Evolutionary conservation across 2,797 vertebrate genomes (phyloP), one percentile per base, ranked within the genome.

Genomic region (Pogoniulus pusillus): DNA sequence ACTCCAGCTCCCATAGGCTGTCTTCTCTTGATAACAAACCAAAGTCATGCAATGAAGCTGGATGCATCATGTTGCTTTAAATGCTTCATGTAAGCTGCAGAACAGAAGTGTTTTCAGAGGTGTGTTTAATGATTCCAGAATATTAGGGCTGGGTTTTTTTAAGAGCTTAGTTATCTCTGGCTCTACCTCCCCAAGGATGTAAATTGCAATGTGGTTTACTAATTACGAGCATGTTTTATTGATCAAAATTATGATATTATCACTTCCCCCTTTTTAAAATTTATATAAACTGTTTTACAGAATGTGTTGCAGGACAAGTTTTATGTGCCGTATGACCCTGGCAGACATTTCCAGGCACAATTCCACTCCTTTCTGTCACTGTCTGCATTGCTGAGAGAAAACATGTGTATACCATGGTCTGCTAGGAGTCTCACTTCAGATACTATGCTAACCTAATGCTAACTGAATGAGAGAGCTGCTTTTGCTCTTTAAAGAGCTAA

Each of bases 351-450:
- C 27, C 37, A 51, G n/a, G 12, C 29, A 72, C 16, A 49, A 45
- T 55, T 76, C 66, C 18, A 22, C 20, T 72, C 59, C 51, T 39
- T 43, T 30, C 59, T 49, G 10, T n/a, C 45, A 30, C 14, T 39
- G 23, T 6, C 47, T 32, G 9, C 26, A n/a, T 18, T 54, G 11
- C 3, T 80, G 24, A 63, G 82, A 41, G 43, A 55, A 69, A 49
- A 20, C 0, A 2, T 5, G 49, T 2, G 6, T 16, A 45, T 19
- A n/a, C 8, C 6, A 4, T 2, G 73, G 27, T 39, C 23, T 66
- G 12, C 30, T 16, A 26, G 39, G 34, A 10, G 58, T 35, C 43
- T 68, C 63, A 19, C 16, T 64, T 72, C 19, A 76, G 34, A 45
- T 12, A 13, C 2, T 30, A 2, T 6, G 4, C 62, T 65, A 75